Evolutionary conservation across 2,888 invertebrate species (phyloP), one percentile per base, ranked within the genome.

Genomic region (Drosophila yooni): DNA sequence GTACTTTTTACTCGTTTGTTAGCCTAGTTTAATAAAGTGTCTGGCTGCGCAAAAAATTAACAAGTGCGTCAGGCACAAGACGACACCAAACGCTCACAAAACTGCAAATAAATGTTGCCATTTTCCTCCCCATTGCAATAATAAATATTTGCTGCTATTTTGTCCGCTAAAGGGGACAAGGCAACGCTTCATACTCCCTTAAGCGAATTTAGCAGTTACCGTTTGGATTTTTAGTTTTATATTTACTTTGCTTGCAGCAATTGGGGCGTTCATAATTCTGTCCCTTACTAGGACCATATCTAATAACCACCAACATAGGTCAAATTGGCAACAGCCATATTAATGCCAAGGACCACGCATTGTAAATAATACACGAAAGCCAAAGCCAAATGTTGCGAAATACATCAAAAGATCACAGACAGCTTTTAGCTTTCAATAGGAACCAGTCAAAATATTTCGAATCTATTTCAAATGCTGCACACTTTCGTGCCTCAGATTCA

Each of bases 201-300:
- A 76, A 79, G 81, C 82, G 76, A 88, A 83, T 88, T 81, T 79
- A 74, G 73, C 79, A 83, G 81, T 79, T 82, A 46, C 70, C 50
- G 66, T 52, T 64, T 52, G 62, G n/a, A 21, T 54, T 51, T 64
- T 56, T 58, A 25, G 27, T 56, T 29, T 33, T 60, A 31, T 68
- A 33, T 65, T 60, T 54, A 65, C 70, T 66, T 63, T 48, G 78
- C 79, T 66, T 27, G 70, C 74, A 76, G 84, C 80, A 71, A 78
- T 87, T 74, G 89, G 75, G 89, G 89, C 71, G 70, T 76, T 84
- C 84, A 82, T 86, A 89, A 87, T 89, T 86, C 78, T 79, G 84
- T 57, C 38, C 48, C 25, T 25, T 56, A 51, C 57, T 40, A 50
- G 29, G 11, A n/a, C 48, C 33, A 36, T 33, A 46, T 58, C 60